These are phyloP conservation scores for Xiphophorus couchianus DNA, from an alignment of 2,113 vertebrate species.

Conservation along the genomic window DNA sequence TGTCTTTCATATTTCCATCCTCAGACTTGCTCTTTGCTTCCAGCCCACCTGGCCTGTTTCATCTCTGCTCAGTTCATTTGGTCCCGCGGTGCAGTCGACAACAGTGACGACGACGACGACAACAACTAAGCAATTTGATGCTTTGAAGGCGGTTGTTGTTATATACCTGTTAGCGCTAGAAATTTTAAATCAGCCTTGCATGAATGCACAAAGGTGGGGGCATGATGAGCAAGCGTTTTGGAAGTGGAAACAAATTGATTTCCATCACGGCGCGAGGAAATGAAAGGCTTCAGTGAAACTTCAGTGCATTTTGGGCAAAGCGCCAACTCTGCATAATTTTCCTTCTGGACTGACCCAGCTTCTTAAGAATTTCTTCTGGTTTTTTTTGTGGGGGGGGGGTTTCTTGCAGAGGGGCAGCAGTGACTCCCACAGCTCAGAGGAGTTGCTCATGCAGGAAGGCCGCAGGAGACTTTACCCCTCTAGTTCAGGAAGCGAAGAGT, in stretches of 20 bases:
- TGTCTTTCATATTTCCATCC: constrained; percentile 35
- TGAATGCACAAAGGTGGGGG: constrained; percentile 28
- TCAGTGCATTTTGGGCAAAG: constrained; percentile 23
- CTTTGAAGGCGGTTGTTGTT: constrained; percentile 41
- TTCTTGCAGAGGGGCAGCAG: constrained; percentile 69
- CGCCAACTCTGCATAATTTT: not conserved
- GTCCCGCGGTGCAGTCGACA: constrained; percentile 41
- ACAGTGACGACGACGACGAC: constrained; percentile 9
- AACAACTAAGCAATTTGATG: constrained; percentile 12
- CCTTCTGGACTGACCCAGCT: not conserved
- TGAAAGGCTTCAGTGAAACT: constrained; percentile 34
- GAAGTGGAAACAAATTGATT: constrained; percentile 58
- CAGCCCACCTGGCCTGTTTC: constrained; percentile 51
- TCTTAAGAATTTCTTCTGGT: constrained; percentile 28
- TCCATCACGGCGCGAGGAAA: constrained; percentile 50
- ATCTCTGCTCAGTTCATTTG: constrained; percentile 47
- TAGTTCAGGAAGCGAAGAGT: constrained; percentile 57
- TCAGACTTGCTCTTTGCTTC: constrained; percentile 5
- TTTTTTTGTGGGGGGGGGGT: not conserved
- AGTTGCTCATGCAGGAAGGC: constrained; percentile 43
- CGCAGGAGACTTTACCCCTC: constrained; percentile 35
- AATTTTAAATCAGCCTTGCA: constrained; percentile 45
- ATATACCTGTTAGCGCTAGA: constrained; percentile 19
- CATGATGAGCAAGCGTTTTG: constrained; percentile 48
- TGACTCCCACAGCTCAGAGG: constrained; percentile 72